Percentiles rank a stretch among this genome's conserved stretches.
These are phyloP conservation scores for Phorcus lineatus DNA, from an alignment of 2,888 invertebrate genomes.

Conservation along the genomic window DNA sequence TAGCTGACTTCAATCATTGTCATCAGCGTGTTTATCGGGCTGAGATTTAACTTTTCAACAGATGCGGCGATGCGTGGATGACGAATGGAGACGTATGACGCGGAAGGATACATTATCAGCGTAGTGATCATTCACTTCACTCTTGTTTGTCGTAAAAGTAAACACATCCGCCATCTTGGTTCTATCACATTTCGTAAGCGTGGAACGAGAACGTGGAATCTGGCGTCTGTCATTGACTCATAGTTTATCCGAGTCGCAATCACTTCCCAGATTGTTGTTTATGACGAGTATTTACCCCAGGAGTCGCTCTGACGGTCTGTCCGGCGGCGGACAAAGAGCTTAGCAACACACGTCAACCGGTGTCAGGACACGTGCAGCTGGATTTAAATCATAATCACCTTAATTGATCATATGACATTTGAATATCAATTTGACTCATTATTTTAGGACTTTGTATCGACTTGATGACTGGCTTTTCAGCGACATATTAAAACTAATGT, in stretches of 20 bases:
- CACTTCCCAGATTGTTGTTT: neutral
- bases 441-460: too few relatives aligned
- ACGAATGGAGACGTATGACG: neutral
- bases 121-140: neutral
- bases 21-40: too few relatives aligned
- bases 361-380: too few relatives aligned
- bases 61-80: neutral
- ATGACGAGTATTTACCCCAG: neutral
- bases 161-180: neutral
- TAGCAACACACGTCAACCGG: too few relatives aligned
- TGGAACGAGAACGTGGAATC: neutral
- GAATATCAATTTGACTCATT: too few relatives aligned
- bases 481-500: too few relatives aligned
- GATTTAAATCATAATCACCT: too few relatives aligned
- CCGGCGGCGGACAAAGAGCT: neutral
- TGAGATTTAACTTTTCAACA: neutral
- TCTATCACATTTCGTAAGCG: neutral
- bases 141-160: neutral
- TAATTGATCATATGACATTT: too few relatives aligned
- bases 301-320: neutral
- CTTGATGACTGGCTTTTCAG: too few relatives aligned
- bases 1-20: too few relatives aligned
- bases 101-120: neutral
- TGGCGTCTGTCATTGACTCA: neutral
- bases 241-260: neutral